Evolutionary conservation across 2,888 invertebrate species (phyloP), one percentile per base, ranked within the genome.

Genomic region (Vesta saturnalis): DNA sequence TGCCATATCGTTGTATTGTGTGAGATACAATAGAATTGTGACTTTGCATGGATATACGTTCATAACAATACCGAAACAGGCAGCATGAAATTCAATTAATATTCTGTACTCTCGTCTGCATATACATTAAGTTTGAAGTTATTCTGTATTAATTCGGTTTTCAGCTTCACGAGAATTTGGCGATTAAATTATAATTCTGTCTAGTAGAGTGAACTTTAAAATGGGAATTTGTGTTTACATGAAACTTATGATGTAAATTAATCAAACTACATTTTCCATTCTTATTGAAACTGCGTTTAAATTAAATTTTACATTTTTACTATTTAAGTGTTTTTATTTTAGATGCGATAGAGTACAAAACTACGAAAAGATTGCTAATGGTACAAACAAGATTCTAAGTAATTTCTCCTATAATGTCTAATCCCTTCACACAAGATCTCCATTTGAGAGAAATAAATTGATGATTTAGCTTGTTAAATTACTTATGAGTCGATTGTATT

Each of bases 1-100:
- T 78, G 78, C 77, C 76, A 76, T 79, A 78, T 77, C 75, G 76
- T 75, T 56, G 77, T 76, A 79, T 80, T 81, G 80, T 80, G 74
- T 76, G 67, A 66, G 77, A 78, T 77, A 81, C 81, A 81, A 82
- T 81, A 72, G 82, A 82, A 80, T 80, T 82, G 82, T 82, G 82
- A 82, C 82, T 82, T 81, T 81, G 82, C 82, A 81, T 81, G 80
- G 80, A 80, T 79, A 80, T 79, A 80, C 78, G 78, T 77, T 76
- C 76, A 71, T 69, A 75, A 79, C 78, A 79, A 79, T 79, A 76
- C 78, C 72, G 75, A 76, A 78, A 75, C 77, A 77, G 77, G 77
- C 75, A 72, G 78, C 78, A 76, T 77, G 79, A 80, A 79, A 79
- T 79, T 78, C 77, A 80, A 80, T 80, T 80, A 79, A 77, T 76